A percentile compares a stretch with the other conserved stretches of the same genome.
These are phyloP conservation scores for Bruchidius siliquastri DNA, from an alignment of 2,888 invertebrate species.

Conservation along the genomic window DNA sequence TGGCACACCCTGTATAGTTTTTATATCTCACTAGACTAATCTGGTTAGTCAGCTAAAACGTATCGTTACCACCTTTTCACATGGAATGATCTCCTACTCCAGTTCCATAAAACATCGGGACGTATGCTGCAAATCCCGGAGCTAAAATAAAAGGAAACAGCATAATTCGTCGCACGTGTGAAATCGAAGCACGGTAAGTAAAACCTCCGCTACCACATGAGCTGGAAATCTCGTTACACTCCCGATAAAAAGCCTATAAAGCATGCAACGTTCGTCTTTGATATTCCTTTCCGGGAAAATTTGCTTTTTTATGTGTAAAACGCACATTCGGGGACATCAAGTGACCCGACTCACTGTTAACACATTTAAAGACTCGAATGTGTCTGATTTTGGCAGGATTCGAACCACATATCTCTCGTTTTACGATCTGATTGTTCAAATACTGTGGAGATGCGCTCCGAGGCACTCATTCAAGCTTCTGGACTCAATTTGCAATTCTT, in stretches of 20 bases:
- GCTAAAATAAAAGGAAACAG: not conserved
- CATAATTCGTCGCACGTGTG: not conserved
- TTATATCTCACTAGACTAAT: too few relatives aligned
- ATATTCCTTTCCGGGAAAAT: not conserved
- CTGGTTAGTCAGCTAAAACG: too few relatives aligned
- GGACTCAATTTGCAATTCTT: too few relatives aligned
- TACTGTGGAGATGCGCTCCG: too few relatives aligned
- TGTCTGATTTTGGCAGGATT: too few relatives aligned
- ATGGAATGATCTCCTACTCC: not conserved
- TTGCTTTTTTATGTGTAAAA: not conserved
- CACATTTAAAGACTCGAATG: too few relatives aligned
- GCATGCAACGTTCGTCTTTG: not conserved
- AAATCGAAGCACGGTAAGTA: not conserved
- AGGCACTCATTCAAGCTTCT: too few relatives aligned
- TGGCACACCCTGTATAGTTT: too few relatives aligned
- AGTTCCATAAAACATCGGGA: not conserved
- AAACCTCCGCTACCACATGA: not conserved
- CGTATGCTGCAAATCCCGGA: not conserved
- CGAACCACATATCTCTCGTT: too few relatives aligned
- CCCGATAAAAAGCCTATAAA: not conserved
- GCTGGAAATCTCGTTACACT: not conserved
- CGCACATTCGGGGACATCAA: not conserved
- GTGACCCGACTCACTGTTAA: too few relatives aligned
- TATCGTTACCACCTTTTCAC: too few relatives aligned
- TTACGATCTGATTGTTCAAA: too few relatives aligned